A percentile compares a stretch with the other conserved stretches of the same genome.
Conservation (phyloP, 2,888 invertebrate genomes). For the Ernsta delagoae region DNA sequence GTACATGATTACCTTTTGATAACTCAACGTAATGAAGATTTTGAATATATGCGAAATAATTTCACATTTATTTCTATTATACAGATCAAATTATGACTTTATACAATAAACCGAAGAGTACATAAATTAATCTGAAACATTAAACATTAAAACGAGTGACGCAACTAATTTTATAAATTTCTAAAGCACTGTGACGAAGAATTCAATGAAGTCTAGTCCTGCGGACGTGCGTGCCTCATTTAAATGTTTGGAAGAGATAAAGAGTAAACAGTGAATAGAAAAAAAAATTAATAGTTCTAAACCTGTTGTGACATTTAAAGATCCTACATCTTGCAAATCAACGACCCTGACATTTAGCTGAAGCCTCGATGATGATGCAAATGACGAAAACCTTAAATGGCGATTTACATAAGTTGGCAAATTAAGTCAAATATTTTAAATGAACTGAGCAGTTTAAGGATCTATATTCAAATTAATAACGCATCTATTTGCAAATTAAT, state of each 20-base stretch:
- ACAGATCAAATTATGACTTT: no score
- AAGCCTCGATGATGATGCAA: conserved; percentile 41
- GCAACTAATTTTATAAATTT: no score
- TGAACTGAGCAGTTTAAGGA: conserved; percentile 14
- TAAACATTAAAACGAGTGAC: background rate
- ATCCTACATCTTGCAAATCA: conserved; percentile 47
- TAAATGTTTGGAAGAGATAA: conserved; percentile 25
- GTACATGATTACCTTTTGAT: conserved; percentile 17
- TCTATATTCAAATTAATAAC: conserved; percentile 20
- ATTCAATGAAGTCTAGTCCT: conserved; percentile 10
- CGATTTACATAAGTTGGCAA: conserved; percentile 18
- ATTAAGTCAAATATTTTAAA: conserved; percentile 11
- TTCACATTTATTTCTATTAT: no score
- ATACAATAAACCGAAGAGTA: no score
- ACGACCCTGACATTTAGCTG: conserved; percentile 54
- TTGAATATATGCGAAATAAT: background rate
- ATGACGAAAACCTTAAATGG: conserved; percentile 39
- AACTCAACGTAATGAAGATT: background rate
- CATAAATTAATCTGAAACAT: no score
- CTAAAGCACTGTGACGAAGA: background rate
- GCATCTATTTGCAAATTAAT: conserved; percentile 35
- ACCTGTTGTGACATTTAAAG: conserved; percentile 41
- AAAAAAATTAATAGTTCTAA: conserved; percentile 42
- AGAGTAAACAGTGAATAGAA: conserved; percentile 31
- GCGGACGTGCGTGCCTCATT: conserved; percentile 22